Percentiles rank a stretch among this genome's conserved stretches.
Conservation (phyloP, 2,888 invertebrate species). For the Volucella zonaria region DNA sequence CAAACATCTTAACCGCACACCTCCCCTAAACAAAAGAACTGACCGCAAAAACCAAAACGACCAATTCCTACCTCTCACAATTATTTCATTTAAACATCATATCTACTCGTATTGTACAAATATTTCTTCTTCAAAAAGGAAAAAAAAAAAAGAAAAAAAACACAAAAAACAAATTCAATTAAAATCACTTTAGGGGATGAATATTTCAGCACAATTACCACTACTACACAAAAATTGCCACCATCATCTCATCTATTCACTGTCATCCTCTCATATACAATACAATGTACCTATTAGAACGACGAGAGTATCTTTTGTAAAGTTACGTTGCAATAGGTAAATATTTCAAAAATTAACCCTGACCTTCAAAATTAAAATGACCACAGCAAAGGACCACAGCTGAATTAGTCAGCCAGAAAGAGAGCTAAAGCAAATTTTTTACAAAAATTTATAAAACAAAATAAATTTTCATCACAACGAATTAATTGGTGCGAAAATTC, state of each 20-base stretch:
- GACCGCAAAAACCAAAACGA: conserved; percentile 43
- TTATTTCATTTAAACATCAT: conserved; percentile 55
- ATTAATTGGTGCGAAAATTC: conserved; percentile 73
- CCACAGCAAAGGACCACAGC: conserved; percentile 29
- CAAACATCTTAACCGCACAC: background rate
- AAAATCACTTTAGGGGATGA: conserved; percentile 51
- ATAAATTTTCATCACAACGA: conserved; percentile 60
- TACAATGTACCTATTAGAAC: background rate
- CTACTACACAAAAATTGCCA: background rate
- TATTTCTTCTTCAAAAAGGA: conserved; percentile 30
- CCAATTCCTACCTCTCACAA: conserved; percentile 36
- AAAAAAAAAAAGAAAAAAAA: conserved; percentile 27
- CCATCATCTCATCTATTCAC: background rate
- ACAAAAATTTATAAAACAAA: background rate
- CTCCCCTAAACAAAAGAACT: background rate
- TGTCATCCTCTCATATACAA: background rate
- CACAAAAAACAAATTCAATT: background rate
- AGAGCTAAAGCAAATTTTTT: too few relatives aligned
- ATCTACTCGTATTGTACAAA: conserved; percentile 25
- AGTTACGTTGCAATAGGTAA: conserved; percentile 24
- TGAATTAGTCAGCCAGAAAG: too few relatives aligned
- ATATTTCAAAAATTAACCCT: conserved; percentile 66
- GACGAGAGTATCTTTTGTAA: conserved; percentile 21
- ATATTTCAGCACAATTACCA: conserved; percentile 30
- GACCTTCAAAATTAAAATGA: conserved; percentile 60